Percentiles rank a stretch among this genome's conserved stretches.
Evolutionary conservation across 2,797 vertebrate genomes (phyloP).

Genomic region (Eutrigla gurnardus): DNA sequence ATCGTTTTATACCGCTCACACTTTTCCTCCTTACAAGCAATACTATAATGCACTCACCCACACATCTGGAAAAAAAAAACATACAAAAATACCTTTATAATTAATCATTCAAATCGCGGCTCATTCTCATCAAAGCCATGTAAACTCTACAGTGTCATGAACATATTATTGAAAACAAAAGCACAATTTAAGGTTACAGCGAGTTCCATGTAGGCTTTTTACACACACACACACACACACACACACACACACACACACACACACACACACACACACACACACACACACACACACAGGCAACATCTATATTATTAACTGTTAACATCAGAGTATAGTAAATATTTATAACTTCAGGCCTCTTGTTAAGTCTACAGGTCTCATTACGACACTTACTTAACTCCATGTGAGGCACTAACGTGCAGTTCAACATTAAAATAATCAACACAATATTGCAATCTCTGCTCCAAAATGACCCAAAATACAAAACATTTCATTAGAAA

Average conservation of each 20-base stretch:
- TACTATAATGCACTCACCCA: constrained; percentile 44
- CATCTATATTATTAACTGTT: too few species aligned
- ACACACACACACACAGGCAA: too few species aligned
- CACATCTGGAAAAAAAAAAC: constrained; percentile 27
- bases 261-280: not conserved
- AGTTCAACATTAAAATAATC: constrained; percentile 23
- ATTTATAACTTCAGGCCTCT: not conserved
- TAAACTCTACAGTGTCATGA: constrained; percentile 16
- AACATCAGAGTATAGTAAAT: not conserved
- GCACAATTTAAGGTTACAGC: not conserved
- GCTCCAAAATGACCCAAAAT: not conserved
- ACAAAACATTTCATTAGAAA: constrained; percentile 12
- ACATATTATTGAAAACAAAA: constrained; percentile 14
- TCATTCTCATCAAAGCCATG: constrained; percentile 32
- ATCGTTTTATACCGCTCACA: constrained; percentile 1
- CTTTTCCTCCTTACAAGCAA: constrained; percentile 42
- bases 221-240: not conserved
- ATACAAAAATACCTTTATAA: constrained; percentile 42
- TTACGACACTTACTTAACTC: constrained; percentile 17
- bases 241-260: too few species aligned
- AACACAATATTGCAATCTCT: constrained; percentile 8
- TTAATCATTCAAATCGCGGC: constrained; percentile 58
- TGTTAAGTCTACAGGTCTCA: constrained; percentile 4
- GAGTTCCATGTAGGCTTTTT: not conserved
- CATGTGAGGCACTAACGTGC: constrained; percentile 18